A percentile compares a stretch with the other conserved stretches of the same genome.
These are phyloP conservation scores for Nezara viridula DNA, from an alignment of 2,888 invertebrate species.

Conservation along the genomic window DNA sequence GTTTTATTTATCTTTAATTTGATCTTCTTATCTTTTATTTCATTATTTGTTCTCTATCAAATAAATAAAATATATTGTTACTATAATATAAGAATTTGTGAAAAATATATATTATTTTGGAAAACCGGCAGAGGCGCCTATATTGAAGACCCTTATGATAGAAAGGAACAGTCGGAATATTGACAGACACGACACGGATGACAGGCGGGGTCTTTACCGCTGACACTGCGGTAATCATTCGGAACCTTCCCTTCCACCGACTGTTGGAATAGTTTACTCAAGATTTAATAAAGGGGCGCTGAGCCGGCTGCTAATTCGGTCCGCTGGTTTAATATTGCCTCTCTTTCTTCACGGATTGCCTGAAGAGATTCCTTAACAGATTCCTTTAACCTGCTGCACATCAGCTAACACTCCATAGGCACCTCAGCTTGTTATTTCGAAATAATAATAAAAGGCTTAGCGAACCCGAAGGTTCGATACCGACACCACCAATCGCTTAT, in stretches of 20 bases:
- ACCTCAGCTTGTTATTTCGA: no score
- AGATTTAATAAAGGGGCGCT: background rate
- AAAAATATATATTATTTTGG: no score
- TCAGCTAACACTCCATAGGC: background rate
- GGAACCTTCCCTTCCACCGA: background rate
- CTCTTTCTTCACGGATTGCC: background rate
- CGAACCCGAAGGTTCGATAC: no score
- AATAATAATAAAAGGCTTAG: no score
- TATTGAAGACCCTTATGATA: no score
- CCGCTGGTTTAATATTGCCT: background rate
- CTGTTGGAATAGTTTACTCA: constrained; percentile 3
- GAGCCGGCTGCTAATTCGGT: background rate
- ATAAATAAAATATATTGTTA: no score
- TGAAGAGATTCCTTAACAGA: background rate
- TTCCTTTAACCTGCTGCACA: background rate
- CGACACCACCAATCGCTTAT: no score
- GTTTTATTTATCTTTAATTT: no score
- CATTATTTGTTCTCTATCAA: no score
- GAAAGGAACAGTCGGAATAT: background rate
- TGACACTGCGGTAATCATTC: background rate
- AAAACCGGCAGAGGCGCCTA: no score
- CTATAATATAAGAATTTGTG: no score
- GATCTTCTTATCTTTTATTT: no score
- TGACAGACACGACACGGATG: background rate
- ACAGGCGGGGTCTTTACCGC: background rate